A percentile compares a stretch with the other conserved stretches of the same genome.
Conservation (phyloP, 30 jellyfish, hydroid and myxozoan genomes). For the Hydractinia symbiolongicarpus region DNA sequence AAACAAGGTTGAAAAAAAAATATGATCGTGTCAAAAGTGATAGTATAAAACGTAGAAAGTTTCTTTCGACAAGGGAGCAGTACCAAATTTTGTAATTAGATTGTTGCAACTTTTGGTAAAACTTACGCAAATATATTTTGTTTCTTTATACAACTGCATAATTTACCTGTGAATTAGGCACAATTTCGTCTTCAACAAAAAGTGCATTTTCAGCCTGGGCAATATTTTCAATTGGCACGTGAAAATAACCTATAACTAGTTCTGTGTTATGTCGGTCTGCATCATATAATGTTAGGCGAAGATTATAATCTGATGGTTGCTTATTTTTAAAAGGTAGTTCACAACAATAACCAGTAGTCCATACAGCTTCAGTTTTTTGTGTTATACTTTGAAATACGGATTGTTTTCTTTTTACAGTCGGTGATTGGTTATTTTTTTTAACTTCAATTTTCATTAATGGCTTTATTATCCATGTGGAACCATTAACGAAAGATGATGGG, state of each 20-base stretch:
- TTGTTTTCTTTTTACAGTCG: neutral
- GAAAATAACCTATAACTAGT: neutral
- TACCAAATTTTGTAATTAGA: no score
- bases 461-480: neutral
- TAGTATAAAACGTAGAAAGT: no score
- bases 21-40: no score
- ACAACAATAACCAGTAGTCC: neutral
- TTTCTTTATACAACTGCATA: neutral
- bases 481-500: constrained; percentile 3
- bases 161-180: neutral
- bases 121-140: no score
- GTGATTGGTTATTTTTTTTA: neutral
- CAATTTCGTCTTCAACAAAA: neutral
- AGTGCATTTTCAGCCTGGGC: neutral
- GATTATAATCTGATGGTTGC: neutral
- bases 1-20: no score
- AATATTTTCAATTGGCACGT: neutral
- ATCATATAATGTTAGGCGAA: neutral
- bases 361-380: neutral
- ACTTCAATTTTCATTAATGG: neutral
- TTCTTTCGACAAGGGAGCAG: no score
- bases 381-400: constrained; percentile 3
- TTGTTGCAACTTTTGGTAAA: no score
- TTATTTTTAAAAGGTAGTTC: neutral
- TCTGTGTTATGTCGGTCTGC: neutral